Evolutionary conservation across 2,888 invertebrate genomes (phyloP).

Genomic region (Perdita meconis): DNA sequence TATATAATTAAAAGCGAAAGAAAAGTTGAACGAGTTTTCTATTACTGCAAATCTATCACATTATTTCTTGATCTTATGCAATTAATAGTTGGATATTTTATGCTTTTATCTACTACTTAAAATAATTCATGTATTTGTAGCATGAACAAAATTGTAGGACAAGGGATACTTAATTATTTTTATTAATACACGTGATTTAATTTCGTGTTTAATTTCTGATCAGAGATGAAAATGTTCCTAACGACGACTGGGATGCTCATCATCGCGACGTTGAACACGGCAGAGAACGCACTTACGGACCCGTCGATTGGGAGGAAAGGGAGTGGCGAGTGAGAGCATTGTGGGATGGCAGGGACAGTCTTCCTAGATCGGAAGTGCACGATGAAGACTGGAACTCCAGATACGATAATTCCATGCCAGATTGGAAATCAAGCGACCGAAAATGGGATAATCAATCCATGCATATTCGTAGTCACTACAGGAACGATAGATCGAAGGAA

Average conservation of each 20-base stretch:
- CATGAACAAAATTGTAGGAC: no score
- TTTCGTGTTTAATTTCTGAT: slow-evolving; percentile 25
- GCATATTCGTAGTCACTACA: slow-evolving; percentile 79
- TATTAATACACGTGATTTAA: not conserved
- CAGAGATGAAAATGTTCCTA: slow-evolving; percentile 78
- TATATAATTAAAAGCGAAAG: no score
- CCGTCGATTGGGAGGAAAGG: slow-evolving; percentile 81
- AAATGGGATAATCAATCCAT: slow-evolving; percentile 82
- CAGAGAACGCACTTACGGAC: slow-evolving; percentile 75
- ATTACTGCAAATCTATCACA: no score
- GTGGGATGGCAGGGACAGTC: slow-evolving; percentile 82
- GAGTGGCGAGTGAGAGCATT: slow-evolving; percentile 80
- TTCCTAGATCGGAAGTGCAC: slow-evolving; percentile 81
- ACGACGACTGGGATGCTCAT: slow-evolving; percentile 82
- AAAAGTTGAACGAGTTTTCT: no score
- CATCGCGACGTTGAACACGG: slow-evolving; percentile 80
- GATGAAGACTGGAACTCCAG: slow-evolving; percentile 82
- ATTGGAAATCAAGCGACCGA: slow-evolving; percentile 81
- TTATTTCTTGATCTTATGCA: no score
- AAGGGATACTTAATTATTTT: not conserved
- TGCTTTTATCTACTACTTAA: no score
- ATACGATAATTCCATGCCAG: slow-evolving; percentile 80
- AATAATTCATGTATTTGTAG: no score
- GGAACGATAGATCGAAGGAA: slow-evolving; percentile 81
- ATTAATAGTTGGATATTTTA: no score